A percentile compares a stretch with the other conserved stretches of the same genome.
phyloP scores from a whole-genome alignment of 2,888 invertebrate species.

The Mythimna impura region DNA sequence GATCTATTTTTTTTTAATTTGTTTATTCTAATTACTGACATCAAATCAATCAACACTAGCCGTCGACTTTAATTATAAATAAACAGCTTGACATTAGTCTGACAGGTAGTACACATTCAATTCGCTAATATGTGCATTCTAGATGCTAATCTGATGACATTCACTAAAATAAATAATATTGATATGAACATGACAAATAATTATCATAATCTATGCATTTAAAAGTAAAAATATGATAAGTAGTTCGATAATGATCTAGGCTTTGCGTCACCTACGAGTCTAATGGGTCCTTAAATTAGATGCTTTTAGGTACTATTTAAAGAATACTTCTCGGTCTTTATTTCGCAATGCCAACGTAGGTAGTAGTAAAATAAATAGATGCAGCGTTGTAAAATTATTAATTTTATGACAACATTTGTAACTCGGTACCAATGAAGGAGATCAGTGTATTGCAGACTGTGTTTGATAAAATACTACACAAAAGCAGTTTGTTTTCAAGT shows the following conservation, averaged over 20 bases:
- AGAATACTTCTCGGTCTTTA: not conserved
- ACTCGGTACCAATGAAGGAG: no score
- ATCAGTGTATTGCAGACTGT: no score
- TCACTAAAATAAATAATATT: slow-evolving; percentile 17
- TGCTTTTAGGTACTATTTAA: slow-evolving; percentile 13
- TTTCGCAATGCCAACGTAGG: not conserved
- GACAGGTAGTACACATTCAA: slow-evolving; percentile 21
- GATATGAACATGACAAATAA: not conserved
- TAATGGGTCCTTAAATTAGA: slow-evolving; percentile 3
- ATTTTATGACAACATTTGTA: no score
- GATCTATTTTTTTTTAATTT: not conserved
- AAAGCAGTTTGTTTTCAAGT: no score
- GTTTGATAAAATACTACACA: no score
- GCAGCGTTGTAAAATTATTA: not conserved
- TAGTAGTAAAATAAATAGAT: not conserved
- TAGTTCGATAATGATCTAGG: slow-evolving; percentile 4
- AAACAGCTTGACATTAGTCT: slow-evolving; percentile 23
- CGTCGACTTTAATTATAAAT: slow-evolving; percentile 7
- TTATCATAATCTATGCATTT: slow-evolving; percentile 41
- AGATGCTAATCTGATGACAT: slow-evolving; percentile 7
- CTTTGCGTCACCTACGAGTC: not conserved
- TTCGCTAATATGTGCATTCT: slow-evolving; percentile 1
- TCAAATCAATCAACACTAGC: not conserved
- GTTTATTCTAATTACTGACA: not conserved
- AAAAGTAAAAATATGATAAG: slow-evolving; percentile 14